Evolutionary conservation across 2,888 invertebrate species (phyloP).

Genomic region (Polydrusus cervinus): DNA sequence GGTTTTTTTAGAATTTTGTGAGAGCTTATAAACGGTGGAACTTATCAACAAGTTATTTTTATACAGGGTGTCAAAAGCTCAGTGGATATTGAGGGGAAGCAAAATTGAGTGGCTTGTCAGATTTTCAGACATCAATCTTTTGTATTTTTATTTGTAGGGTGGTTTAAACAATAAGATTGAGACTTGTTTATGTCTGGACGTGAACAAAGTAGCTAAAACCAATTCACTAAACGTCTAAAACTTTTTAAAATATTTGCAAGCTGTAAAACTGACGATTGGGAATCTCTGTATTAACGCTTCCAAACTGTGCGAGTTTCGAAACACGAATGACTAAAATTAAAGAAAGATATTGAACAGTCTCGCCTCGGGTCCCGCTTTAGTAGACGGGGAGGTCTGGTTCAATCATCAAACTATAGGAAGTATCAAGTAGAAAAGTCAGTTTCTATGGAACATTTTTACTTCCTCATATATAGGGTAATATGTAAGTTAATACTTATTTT

Average conservation of each 20-base stretch:
- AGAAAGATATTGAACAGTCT: constrained; percentile 14
- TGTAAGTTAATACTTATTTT: no score
- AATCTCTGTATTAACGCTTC: constrained; percentile 6
- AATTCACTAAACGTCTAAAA: neutral
- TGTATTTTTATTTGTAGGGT: no score
- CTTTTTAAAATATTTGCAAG: neutral
- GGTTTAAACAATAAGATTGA: no score
- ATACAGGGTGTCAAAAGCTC: no score
- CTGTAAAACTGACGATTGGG: neutral
- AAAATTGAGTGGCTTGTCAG: no score
- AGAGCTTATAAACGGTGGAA: no score
- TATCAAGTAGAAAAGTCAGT: neutral
- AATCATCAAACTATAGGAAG: neutral
- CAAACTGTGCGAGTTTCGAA: neutral
- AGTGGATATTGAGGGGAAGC: no score
- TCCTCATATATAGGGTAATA: neutral
- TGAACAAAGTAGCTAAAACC: neutral
- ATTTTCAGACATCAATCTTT: no score
- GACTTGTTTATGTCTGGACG: no score
- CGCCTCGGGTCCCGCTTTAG: no score
- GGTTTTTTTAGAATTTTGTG: no score
- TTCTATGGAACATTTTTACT: neutral
- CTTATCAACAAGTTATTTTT: no score
- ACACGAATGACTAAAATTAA: constrained; percentile 16
- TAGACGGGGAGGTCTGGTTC: constrained; percentile 9